Base-by-base conservation (phyloP, 2,888 invertebrate genomes). In the Liopterus haemorrhoidalis region DNA sequence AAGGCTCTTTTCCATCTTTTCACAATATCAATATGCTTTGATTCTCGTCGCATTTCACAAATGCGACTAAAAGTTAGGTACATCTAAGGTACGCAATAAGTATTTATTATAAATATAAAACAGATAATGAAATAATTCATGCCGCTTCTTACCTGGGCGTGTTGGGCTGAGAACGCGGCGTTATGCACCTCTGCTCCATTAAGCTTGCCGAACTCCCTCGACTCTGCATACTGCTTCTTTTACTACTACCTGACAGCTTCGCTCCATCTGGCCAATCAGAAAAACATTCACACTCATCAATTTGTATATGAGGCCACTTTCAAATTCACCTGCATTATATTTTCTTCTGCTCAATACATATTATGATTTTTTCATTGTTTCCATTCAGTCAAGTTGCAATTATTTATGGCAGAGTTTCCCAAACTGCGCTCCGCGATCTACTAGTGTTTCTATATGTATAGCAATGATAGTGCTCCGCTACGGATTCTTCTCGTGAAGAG, bases 191-290 rank as follows among this genome's bases (percentile, higher is more conserved):
- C 63, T 79, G 80, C 63, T 86, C 86, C 57, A 86, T 73, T 60
- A 87, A 71, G 68, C 90, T 90, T 54, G 90, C 89, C 32, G 89
- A 90, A 70, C 91, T 92, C 61, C 90, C 90, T 50, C 92, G 80
- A 65, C 91, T 91, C 69, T 91, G 90, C 71, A 91, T 82, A 65
- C 89, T 89, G 70, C 89, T 89, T 49, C 91, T 78, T 65, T 91
- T 91, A 69, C 89, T 89, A 70, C 89, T 88, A 55, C 84, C 79
- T 53, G 81, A 80, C 55, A 81, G 69, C 68, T 81, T 81, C 53
- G 76, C 83, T 62, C 81, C 81, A 67, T 83, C 84, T 75, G 15
- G 25, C n/a, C n/a, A n/a, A n/a, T n/a, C n/a, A n/a, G n/a, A n/a
- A n/a, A n/a, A n/a, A n/a, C n/a, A n/a, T n/a, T n/a, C n/a, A 69